phyloP scores from a whole-genome alignment of 2,797 vertebrate genomes.

The Salmo trutta region DNA sequence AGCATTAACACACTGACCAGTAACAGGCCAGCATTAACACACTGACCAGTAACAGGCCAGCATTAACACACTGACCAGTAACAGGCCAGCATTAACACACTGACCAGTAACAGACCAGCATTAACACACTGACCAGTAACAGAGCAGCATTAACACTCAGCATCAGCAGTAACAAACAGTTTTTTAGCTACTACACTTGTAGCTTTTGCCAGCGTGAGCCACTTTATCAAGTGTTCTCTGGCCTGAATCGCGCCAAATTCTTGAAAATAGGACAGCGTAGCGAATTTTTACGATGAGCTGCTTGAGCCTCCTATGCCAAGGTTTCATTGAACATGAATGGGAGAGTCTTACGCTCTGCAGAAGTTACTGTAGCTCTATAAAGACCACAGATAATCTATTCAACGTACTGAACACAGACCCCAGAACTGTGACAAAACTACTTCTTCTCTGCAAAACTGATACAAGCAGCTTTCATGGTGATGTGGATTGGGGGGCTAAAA shows the following conservation, averaged over 20 bases:
- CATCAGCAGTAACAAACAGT: neutral
- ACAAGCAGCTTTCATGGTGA: neutral
- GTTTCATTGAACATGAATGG: no score
- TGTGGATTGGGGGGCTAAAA: conserved; percentile 1
- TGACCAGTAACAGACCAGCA: no score
- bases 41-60: neutral
- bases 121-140: no score
- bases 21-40: no score
- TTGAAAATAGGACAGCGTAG: neutral
- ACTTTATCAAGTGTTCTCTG: neutral
- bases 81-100: no score
- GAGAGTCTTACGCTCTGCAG: no score
- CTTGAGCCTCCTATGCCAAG: no score
- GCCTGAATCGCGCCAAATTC: neutral
- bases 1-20: no score
- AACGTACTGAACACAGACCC: neutral
- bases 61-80: neutral
- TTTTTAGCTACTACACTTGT: neutral
- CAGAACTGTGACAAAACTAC: neutral
- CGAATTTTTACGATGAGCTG: no score
- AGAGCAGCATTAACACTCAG: no score
- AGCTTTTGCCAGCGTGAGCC: neutral
- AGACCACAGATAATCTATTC: neutral
- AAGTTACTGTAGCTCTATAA: neutral
- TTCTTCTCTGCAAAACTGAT: neutral